Percentiles rank a stretch among this genome's conserved stretches.
Conservation (phyloP, 1,140 invertebrate genomes). For the Lepidotrigona ventralis region DNA sequence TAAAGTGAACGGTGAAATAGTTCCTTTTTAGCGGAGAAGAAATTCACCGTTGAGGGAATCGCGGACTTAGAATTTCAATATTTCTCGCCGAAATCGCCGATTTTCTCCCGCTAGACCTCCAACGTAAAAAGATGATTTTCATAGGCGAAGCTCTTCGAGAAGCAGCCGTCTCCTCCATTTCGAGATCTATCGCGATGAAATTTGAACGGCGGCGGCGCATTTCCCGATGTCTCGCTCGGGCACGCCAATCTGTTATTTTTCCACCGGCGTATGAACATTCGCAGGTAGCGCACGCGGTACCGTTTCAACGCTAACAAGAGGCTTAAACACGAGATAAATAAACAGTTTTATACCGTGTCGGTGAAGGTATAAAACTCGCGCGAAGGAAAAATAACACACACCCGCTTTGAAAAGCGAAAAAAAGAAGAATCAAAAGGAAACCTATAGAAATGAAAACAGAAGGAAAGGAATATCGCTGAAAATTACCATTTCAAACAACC, state of each 20-base stretch:
- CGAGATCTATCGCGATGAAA: slow-evolving; percentile 35
- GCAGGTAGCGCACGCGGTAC: slow-evolving; percentile 2
- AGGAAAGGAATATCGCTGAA: no score
- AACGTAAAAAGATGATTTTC: slow-evolving; percentile 36
- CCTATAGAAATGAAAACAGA: background rate
- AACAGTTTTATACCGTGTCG: background rate
- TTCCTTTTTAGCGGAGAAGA: background rate
- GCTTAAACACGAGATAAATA: slow-evolving; percentile 28
- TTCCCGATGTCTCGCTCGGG: slow-evolving; percentile 21
- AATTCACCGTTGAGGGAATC: background rate
- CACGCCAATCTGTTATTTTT: slow-evolving; percentile 37
- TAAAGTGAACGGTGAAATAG: background rate
- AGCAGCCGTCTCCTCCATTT: slow-evolving; percentile 10
- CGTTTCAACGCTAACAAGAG: slow-evolving; percentile 29
- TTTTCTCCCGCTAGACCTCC: background rate
- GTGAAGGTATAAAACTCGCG: background rate
- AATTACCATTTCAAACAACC: background rate
- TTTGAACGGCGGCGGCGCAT: slow-evolving; percentile 24
- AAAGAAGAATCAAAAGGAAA: no score
- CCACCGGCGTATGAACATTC: slow-evolving; percentile 43
- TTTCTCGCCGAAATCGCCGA: background rate
- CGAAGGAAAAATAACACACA: background rate
- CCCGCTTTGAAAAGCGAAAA: no score
- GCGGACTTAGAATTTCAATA: slow-evolving; percentile 7
- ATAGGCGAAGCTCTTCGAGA: slow-evolving; percentile 19